Base-by-base conservation (phyloP, 2,113 vertebrate species). In the Oncorhynchus tshawytscha region DNA sequence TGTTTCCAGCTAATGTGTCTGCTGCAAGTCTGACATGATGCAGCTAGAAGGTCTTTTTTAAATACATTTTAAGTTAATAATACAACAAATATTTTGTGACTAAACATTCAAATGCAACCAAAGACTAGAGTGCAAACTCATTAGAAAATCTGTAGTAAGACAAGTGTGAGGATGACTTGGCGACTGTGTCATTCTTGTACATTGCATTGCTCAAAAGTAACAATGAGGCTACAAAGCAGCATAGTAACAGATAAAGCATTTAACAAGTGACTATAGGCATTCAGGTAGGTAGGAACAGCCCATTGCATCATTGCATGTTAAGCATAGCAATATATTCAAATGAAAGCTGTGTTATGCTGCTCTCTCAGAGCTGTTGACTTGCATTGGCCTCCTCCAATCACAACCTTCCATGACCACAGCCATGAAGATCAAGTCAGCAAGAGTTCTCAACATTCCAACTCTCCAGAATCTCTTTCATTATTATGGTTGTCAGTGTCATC, bases 401-500 rank as follows among this genome's bases (percentile, higher is more conserved):
- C 51, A 54, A 69, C 15, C 34, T 70, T 70, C 72, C 45, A 29
- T 66, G 20, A 48, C 45, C 22, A 69, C 24, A 48, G 60, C 76
- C 54, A 69, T 73, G 68, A 71, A 64, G 79, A 51, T 83, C 77
- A 79, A 78, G 57, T 68, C 80, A 82, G 49, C 13, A 59, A 13
- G 67, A 22, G 66, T 88, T 83, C 16, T 81, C 73, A 72, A 68
- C 34, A 62, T 85, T 87, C 80, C 77, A 87, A 81, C 72, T 78
- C 74, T 81, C 64, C 60, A 81, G 68, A 86, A 80, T 84, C 74
- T 84, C 77, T 86, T 88, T 83, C 66, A 77, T 18, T 54, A 18
- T 18, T 79, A 62, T 3, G 34, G n/a, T 54, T 62, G 59, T 62
- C 8, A 5, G 76, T 84, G 81, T 84, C 85, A 90, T 88, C 91